Evolutionary conservation across 2,888 invertebrate genomes (phyloP).

Genomic region (Brassicogethes aeneus): DNA sequence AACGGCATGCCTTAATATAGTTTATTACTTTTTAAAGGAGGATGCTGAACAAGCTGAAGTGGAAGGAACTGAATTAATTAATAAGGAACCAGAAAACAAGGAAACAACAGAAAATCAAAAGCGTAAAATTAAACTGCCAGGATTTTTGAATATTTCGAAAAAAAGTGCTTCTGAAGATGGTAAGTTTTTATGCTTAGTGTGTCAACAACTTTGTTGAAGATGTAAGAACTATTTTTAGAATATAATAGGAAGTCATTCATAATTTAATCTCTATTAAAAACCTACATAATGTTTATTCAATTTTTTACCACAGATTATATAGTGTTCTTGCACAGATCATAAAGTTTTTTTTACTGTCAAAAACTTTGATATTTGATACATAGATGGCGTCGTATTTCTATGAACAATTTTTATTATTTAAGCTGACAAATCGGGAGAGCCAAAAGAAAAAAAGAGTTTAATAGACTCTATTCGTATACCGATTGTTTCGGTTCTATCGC

Average conservation of each 20-base stretch:
- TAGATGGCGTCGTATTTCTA: too few species aligned
- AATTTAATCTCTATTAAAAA: too few species aligned
- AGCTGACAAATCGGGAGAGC: constrained; percentile 27
- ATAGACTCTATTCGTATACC: constrained; percentile 55
- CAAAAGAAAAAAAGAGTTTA: constrained; percentile 42
- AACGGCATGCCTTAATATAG: too few species aligned
- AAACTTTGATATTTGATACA: too few species aligned
- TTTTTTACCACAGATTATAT: too few species aligned
- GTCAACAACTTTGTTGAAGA: too few species aligned
- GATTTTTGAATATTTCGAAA: constrained; percentile 48
- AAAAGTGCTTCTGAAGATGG: constrained; percentile 10
- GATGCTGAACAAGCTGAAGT: constrained; percentile 42
- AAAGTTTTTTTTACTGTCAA: too few species aligned
- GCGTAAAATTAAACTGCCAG: constrained; percentile 44
- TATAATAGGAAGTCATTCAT: too few species aligned
- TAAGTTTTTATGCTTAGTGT: neutral
- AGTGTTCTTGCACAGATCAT: too few species aligned
- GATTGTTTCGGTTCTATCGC: constrained; percentile 49
- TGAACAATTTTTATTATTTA: constrained; percentile 1
- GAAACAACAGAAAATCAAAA: constrained; percentile 31
- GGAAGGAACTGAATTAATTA: constrained; percentile 37
- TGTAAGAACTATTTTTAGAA: too few species aligned
- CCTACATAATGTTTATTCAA: too few species aligned
- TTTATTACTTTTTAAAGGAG: constrained; percentile 24
- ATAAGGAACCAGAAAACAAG: constrained; percentile 28